These are phyloP conservation scores for Apteryx owenii DNA, from an alignment of 2,113 vertebrate genomes.

Conservation along the genomic window DNA sequence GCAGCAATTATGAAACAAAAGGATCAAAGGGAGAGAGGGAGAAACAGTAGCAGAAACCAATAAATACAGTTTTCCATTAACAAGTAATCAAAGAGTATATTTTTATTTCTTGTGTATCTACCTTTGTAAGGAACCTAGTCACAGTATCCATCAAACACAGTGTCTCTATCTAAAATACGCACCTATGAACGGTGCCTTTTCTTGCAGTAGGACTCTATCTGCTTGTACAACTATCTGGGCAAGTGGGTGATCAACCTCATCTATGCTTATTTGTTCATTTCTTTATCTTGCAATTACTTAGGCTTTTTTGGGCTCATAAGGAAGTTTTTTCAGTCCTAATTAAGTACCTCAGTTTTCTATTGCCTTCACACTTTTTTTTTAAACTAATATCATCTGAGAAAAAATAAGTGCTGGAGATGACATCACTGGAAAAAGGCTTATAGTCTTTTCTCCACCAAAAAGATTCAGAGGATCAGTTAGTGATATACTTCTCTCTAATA, in stretches of 20 bases:
- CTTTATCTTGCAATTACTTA: background rate
- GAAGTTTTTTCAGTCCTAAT: background rate
- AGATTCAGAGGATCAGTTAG: background rate
- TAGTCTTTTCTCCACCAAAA: background rate
- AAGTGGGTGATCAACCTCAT: background rate
- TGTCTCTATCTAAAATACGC: background rate
- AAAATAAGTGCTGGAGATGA: background rate
- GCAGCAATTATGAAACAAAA: background rate
- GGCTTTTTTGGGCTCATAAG: background rate
- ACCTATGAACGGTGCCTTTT: background rate
- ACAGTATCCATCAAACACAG: background rate
- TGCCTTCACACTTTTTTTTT: background rate
- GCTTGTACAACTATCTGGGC: background rate
- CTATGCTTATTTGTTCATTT: background rate
- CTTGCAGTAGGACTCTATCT: background rate
- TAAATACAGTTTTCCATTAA: background rate
- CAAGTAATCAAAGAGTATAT: background rate
- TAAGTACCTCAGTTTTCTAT: background rate
- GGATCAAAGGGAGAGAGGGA: background rate
- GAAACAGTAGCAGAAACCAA: background rate
- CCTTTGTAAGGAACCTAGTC: background rate
- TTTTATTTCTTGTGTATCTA: background rate
- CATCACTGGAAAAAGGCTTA: background rate
- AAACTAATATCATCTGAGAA: background rate
- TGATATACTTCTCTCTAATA: background rate